Conservation (phyloP, 2,113 vertebrate genomes). For the Sigmodon hispidus region DNA sequence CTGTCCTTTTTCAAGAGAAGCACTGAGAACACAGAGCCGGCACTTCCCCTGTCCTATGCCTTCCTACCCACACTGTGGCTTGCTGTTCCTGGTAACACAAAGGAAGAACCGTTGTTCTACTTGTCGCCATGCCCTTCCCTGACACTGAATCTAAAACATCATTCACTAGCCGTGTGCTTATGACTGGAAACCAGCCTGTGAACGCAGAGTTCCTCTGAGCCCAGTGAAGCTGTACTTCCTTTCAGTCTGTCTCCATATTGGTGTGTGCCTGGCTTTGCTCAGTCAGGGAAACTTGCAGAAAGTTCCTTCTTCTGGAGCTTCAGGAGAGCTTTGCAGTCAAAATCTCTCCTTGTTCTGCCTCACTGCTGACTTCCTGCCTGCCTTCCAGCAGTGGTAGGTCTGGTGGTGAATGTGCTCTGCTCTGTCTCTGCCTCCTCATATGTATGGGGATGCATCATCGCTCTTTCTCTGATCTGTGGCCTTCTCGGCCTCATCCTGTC, state of each 20-base stretch:
- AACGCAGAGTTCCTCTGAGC: background rate
- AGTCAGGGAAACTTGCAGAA: background rate
- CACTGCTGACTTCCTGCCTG: background rate
- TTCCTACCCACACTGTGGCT: background rate
- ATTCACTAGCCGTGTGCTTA: background rate
- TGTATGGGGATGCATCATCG: background rate
- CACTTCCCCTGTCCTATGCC: background rate
- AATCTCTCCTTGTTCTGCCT: background rate
- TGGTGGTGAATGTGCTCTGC: background rate
- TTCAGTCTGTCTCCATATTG: background rate
- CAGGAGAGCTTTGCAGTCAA: background rate
- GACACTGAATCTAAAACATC: background rate
- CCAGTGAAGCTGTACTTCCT: slow-evolving; percentile 22
- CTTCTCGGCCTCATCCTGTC: background rate
- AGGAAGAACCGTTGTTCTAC: background rate
- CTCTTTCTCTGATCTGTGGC: background rate
- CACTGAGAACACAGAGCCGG: background rate
- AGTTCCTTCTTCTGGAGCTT: background rate
- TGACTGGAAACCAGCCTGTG: background rate
- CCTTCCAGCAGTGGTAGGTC: background rate
- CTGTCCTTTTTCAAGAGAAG: background rate
- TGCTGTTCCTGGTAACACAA: background rate
- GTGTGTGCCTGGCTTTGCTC: background rate
- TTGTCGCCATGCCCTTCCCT: background rate
- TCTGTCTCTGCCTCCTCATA: background rate